Base-by-base conservation (phyloP, 1,140 invertebrate genomes). In the Pogonomyrmex barbatus region DNA sequence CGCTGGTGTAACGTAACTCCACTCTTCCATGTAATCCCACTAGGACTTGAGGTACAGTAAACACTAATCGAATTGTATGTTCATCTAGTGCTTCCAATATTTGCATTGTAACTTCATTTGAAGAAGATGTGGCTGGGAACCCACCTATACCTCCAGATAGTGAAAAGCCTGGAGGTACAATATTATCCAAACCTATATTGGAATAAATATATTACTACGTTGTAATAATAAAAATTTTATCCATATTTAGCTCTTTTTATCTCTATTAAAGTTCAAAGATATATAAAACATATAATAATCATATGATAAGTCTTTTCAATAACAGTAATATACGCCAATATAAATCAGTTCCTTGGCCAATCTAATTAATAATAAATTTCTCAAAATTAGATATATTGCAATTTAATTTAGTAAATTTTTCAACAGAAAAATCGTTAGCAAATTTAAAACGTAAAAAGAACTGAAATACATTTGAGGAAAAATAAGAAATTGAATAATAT, bases 11-110 rank as follows among this genome's bases (percentile, higher is more conserved):
- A 90, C 97, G 96, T 78, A 98, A 94, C 94, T 98, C 97, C 1
- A 98, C 97, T 84, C 97, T 96, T 75, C 98, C 98, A 91, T 98
- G 97, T 45, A 98, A 95, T 63, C 98, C 98, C n/a, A 98, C 97
- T 87, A 98, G 96, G 1, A 98, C 95, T 47, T 96, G 94, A 0
- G 98, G 97, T 12, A 98, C 96, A 8, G 96, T 97, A 93, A 98
- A 98, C 2, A 98, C 96, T 82, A 98, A 96, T 87, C 97, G 96
- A 2, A 98, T 96, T 54, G 97, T 97, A 42, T 96, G 96, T 0
- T 97, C 96, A 88, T 98, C 97, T 45, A 98, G 95, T 14, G 97
- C 96, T 94, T 97, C 96, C 78, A 98, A 88, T 1, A 96, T 96
- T 78, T 97, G 96, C 2, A 97, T 96, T 14, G 96, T 95, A 67